Evolutionary conservation across 1,140 invertebrate species (phyloP).

Genomic region (Harpegnathos saltator): DNA sequence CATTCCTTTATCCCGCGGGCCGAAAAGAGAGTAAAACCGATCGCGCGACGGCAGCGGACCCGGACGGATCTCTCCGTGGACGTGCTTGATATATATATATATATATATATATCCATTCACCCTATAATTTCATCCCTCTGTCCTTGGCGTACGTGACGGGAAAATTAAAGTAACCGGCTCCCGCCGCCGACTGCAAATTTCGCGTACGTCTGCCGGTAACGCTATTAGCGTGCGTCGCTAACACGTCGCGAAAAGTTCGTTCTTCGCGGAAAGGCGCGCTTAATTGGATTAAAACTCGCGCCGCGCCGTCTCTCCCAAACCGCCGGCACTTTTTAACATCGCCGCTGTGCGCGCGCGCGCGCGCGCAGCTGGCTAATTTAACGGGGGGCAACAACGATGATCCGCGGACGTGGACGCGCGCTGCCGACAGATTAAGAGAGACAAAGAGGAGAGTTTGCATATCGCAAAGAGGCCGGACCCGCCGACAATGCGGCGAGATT

Average conservation of each 20-base stretch:
- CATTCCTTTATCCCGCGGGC: slow-evolving; percentile 32
- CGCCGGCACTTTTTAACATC: slow-evolving; percentile 64
- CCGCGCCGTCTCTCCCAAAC: slow-evolving; percentile 30
- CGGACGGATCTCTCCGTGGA: slow-evolving; percentile 46
- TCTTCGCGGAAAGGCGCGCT: slow-evolving; percentile 49
- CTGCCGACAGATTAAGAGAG: background rate
- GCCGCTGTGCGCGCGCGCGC: too few species aligned
- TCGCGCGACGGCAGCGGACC: too few species aligned
- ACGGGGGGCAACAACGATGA: slow-evolving; percentile 30
- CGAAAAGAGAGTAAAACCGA: slow-evolving; percentile 51
- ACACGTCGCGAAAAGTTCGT: slow-evolving; percentile 56
- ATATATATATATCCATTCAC: too few species aligned
- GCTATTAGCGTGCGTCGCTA: slow-evolving; percentile 64
- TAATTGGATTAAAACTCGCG: slow-evolving; percentile 61
- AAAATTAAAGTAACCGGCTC: slow-evolving; percentile 62
- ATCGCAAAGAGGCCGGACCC: too few species aligned
- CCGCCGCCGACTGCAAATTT: slow-evolving; percentile 31
- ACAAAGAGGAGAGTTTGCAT: too few species aligned
- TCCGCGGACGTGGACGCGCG: too few species aligned
- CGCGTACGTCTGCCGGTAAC: slow-evolving; percentile 55
- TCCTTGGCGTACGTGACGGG: slow-evolving; percentile 40
- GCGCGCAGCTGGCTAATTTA: background rate
- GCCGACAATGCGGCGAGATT: too few species aligned
- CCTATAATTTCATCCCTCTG: slow-evolving; percentile 51
- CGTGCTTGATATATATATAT: slow-evolving; percentile 44